Base-by-base conservation (phyloP, 2,797 vertebrate genomes). In the Merluccius polli region DNA sequence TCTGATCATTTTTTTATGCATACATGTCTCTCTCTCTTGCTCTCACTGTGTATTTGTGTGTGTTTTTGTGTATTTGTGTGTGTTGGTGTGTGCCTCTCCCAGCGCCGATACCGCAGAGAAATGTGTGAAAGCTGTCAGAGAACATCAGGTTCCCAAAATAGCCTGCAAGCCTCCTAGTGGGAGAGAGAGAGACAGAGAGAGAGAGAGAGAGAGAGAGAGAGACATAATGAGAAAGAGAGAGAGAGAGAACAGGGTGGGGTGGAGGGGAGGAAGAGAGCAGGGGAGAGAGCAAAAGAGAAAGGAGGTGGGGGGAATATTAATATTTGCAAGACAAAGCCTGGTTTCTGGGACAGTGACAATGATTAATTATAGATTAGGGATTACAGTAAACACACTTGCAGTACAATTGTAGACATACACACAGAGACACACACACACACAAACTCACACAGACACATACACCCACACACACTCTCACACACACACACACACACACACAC, bases 91-190 rank as follows among this genome's bases (percentile, higher is more conserved):
- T 35, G 76, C n/a, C 15, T 77, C 33, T 72, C 36, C 78, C 32
- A 80, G 79, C 63, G 48, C 82, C 82, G 87, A 86, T 86, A 83
- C 77, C 82, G 80, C 1, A 30, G 82, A 82, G 76, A 38, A 87
- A 86, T 84, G 86, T 89, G 87, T 87, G 87, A 90, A 90, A 89
- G 81, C 89, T 90, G 89, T 91, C 91, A 90, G 76, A 88, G 83
- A 87, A 88, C 88, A 90, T 91, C 87, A 89, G 82, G 75, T 81
- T 89, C 89, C 75, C 76, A 85, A 90, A 91, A 92, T 91, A 92
- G 86, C 87, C 18, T 59, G 65, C 52, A 73, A 79, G 71, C 35
- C 70, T 82, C 74, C 85, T 85, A 79, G 72, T 80, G 85, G 85
- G 81, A 80, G 75, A 77, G 24, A 78, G 35, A 41, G 59, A 41